Evolutionary conservation across 35 echinoderm and acorn worm species (phyloP).

Genomic region (Patiria miniata): DNA sequence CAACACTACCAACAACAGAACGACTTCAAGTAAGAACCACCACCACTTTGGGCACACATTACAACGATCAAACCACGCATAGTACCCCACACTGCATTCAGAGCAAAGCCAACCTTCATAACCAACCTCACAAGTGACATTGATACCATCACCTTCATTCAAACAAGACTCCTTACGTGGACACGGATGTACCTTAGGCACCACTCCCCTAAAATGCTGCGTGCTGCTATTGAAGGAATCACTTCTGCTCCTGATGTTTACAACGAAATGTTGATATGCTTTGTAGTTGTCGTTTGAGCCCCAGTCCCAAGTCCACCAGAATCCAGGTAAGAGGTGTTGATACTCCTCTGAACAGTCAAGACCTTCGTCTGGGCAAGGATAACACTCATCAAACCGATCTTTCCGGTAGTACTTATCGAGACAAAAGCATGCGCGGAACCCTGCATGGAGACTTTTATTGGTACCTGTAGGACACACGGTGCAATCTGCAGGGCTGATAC

Average conservation of each 20-base stretch:
- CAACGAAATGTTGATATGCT: constrained; percentile 22
- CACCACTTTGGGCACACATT: constrained; percentile 7
- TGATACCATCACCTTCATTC: neutral
- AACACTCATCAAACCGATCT: constrained; percentile 31
- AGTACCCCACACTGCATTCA: constrained; percentile 14
- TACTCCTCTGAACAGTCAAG: constrained; percentile 37
- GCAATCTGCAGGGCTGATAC: constrained; percentile 5
- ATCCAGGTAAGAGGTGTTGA: constrained; percentile 36
- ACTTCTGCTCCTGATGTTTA: neutral
- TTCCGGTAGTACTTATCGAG: constrained; percentile 19
- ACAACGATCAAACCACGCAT: constrained; percentile 43
- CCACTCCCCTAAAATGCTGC: neutral
- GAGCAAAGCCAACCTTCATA: constrained; percentile 38
- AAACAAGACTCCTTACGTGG: neutral
- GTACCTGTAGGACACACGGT: constrained; percentile 45
- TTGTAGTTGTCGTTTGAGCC: neutral
- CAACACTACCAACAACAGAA: neutral
- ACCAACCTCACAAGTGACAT: neutral
- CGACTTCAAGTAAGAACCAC: constrained; percentile 7
- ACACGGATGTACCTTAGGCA: neutral
- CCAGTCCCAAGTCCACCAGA: constrained; percentile 44
- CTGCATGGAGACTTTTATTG: constrained; percentile 22
- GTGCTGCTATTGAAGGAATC: neutral
- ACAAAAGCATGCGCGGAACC: constrained; percentile 54
- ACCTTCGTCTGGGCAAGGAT: neutral